A percentile compares a stretch with the other conserved stretches of the same genome.
Evolutionary conservation across 2,113 vertebrate genomes (phyloP).

Genomic region (Triplophysa tibetana): DNA sequence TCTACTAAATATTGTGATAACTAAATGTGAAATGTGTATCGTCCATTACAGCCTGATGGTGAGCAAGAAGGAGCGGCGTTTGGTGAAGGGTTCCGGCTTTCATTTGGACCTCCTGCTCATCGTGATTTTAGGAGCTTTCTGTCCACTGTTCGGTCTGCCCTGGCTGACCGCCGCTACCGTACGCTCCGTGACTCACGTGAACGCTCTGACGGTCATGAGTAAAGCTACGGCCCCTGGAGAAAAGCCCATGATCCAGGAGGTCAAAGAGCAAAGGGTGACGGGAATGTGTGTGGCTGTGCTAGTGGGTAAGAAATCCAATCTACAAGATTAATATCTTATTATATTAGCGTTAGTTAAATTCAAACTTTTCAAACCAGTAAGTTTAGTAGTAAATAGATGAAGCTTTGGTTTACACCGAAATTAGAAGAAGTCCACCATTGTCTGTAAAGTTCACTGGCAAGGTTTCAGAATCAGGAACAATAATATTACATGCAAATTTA

Average conservation of each 20-base stretch:
- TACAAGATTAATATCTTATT: too few relatives aligned
- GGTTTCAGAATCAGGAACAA: too few relatives aligned
- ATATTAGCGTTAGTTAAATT: too few relatives aligned
- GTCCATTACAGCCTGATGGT: conserved; percentile 85
- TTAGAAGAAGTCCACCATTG: too few relatives aligned
- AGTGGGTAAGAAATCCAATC: conserved; percentile 82
- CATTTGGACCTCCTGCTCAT: conserved; percentile 96
- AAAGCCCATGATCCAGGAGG: conserved; percentile 92
- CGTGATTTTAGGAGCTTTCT: conserved; percentile 87
- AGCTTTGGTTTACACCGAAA: too few relatives aligned
- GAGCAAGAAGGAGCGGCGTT: conserved; percentile 90
- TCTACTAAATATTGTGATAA: too few relatives aligned
- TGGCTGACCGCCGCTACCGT: conserved; percentile 96
- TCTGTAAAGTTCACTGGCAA: too few relatives aligned
- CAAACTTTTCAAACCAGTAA: too few relatives aligned
- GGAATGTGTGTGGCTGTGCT: conserved; percentile 88
- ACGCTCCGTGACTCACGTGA: conserved; percentile 93
- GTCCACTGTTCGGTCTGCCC: conserved; percentile 91
- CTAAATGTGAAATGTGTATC: too few relatives aligned
- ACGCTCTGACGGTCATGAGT: conserved; percentile 95
- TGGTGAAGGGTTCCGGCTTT: conserved; percentile 94
- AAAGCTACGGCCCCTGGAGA: conserved; percentile 92
- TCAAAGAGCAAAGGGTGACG: conserved; percentile 94
- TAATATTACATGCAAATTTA: too few relatives aligned
- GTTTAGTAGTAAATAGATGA: too few relatives aligned